Evolutionary conservation across 2,888 invertebrate species (phyloP), one percentile per base, ranked within the genome.

Genomic region (Carcina quercana): DNA sequence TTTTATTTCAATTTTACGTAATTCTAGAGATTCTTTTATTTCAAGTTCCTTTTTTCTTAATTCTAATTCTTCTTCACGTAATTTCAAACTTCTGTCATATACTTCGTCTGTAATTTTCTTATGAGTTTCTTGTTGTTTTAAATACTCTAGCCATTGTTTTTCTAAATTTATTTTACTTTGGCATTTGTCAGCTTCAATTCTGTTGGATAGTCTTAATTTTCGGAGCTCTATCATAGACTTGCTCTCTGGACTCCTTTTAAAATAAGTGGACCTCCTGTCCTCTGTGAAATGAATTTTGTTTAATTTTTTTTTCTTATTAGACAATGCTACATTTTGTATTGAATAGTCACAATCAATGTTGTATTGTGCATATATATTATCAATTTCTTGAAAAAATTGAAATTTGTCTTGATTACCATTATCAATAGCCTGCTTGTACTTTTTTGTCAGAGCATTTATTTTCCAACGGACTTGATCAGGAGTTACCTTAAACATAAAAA

Each of bases 381-480:
- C 53, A 55, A 69, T 61, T 47, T 57, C 53, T 37, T 58, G 59
- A 29, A 62, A 67, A 43, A 65, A 68, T 45, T 56, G 61, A 30
- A 69, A 70, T 37, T 52, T 65, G 12, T 53, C 54, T 41, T 56
- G 49, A 24, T 53, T 49, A 1, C 62, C 63, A 35, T 37, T 58
- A 28, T 66, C 55, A 34, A 67, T 37, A 32, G 63, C 61, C 29
- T 58, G 59, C 37, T 68, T 69, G 27, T 68, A 69, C 42, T 59
- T 66, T 32, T 61, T 65, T 37, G 67, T 64, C 2, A 70, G 47
- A 20, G 70, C 67, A 57, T 70, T 67, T 35, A 69, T 66, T 50
- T 70, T 69, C 69, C 69, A 69, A 30, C 68, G 45, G 1, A 68
- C 59, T 50, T 70, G 68, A 35, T 67, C 62, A 6, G 68, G 53